These are phyloP conservation scores for Sebastes trivittatus DNA, from an alignment of 2,797 vertebrate genomes.

Conservation along the genomic window DNA sequence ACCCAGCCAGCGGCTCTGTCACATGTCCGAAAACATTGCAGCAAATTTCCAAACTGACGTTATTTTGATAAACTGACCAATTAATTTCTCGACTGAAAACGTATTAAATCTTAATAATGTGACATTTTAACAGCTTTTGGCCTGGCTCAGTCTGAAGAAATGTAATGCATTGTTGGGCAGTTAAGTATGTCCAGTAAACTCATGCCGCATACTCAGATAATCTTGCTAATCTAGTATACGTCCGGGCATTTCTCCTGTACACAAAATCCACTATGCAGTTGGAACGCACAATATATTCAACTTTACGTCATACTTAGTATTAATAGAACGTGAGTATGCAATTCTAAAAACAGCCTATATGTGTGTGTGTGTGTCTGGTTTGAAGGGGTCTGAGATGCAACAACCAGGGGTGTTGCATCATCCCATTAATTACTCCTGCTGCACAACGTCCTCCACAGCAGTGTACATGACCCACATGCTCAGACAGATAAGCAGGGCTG, in stretches of 20 bases:
- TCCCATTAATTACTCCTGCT: slow-evolving; percentile 75
- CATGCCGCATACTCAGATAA: no score
- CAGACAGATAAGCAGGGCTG: slow-evolving; percentile 46
- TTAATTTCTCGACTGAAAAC: neutral
- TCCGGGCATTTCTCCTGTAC: neutral
- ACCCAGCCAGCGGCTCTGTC: neutral
- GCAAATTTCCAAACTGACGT: neutral
- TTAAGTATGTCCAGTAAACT: neutral
- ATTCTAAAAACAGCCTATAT: neutral
- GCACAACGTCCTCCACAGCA: slow-evolving; percentile 58
- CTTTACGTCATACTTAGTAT: neutral
- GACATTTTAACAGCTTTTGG: neutral
- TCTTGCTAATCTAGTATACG: neutral
- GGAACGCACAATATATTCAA: neutral
- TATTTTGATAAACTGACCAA: neutral
- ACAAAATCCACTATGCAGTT: neutral
- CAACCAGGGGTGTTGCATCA: slow-evolving; percentile 68
- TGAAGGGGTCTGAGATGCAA: slow-evolving; percentile 42
- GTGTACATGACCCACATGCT: slow-evolving; percentile 68
- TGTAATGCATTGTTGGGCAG: neutral
- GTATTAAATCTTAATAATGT: neutral
- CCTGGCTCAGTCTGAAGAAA: neutral
- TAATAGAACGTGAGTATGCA: neutral
- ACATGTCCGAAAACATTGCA: neutral
- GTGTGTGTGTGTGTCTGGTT: slow-evolving; percentile 16